A percentile compares a stretch with the other conserved stretches of the same genome.
These are phyloP conservation scores for Erythrocercus mccallii DNA, from an alignment of 2,113 vertebrate species.

Conservation along the genomic window DNA sequence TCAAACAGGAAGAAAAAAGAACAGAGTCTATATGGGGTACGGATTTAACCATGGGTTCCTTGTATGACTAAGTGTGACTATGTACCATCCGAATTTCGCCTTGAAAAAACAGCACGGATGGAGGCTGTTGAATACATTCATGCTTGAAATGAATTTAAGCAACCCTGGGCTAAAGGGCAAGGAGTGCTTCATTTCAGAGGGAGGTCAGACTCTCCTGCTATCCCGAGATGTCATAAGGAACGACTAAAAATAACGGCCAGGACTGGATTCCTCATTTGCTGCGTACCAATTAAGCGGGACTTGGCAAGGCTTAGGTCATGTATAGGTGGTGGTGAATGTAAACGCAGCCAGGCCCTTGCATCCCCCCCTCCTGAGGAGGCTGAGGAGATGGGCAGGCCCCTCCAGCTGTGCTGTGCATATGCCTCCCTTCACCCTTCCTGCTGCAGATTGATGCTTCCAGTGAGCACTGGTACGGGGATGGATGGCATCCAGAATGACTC, in stretches of 20 bases:
- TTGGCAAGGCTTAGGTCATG: neutral
- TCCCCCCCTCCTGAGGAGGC: neutral
- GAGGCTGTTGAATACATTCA: neutral
- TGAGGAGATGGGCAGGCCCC: neutral
- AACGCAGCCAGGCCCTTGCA: neutral
- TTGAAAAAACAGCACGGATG: neutral
- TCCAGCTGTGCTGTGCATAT: slow-evolving; percentile 5
- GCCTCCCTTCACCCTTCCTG: slow-evolving; percentile 10
- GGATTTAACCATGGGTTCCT: neutral
- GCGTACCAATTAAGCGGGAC: neutral
- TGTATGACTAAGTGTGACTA: neutral
- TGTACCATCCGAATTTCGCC: neutral
- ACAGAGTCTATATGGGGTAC: slow-evolving; percentile 14
- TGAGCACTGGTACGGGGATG: neutral
- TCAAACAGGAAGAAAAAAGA: slow-evolving; percentile 32
- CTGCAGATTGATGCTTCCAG: slow-evolving; percentile 32
- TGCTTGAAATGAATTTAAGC: slow-evolving; percentile 16
- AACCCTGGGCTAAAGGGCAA: neutral
- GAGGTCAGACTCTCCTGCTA: neutral
- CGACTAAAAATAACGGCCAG: neutral
- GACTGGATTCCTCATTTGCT: neutral
- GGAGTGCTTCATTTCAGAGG: neutral
- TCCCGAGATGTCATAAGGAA: neutral
- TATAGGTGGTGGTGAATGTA: neutral
- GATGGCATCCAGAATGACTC: slow-evolving; percentile 64